Conservation (phyloP, 1,140 invertebrate species). For the Pygmarrhopalites habei region DNA sequence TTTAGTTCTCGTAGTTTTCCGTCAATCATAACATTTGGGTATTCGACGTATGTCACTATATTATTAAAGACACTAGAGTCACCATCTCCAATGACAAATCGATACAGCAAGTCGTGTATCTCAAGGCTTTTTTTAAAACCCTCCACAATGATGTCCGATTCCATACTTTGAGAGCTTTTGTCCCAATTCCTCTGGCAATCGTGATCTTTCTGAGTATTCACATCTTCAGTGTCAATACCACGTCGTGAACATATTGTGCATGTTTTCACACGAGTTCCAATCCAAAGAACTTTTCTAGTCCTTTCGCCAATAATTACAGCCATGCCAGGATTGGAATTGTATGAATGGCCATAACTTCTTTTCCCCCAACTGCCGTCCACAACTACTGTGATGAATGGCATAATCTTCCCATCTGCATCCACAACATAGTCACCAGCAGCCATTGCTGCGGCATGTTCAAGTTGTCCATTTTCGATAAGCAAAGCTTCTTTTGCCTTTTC, state of each 20-base stretch:
- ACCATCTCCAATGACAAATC: conserved; percentile 11
- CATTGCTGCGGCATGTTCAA: conserved; percentile 1
- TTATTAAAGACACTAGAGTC: conserved; percentile 8
- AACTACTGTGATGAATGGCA: conserved; percentile 20
- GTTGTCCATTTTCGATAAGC: conserved; percentile 3
- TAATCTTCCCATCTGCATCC: background rate
- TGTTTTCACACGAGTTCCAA: conserved; percentile 10
- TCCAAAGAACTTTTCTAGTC: conserved; percentile 21
- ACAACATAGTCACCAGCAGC: conserved; percentile 3
- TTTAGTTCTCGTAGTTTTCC: background rate
- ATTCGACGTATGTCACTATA: background rate
- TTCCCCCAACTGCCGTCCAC: conserved; percentile 31
- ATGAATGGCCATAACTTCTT: conserved; percentile 31
- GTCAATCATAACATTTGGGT: conserved; percentile 1
- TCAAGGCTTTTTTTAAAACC: conserved; percentile 10
- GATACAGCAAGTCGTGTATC: conserved; percentile 13
- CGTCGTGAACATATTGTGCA: conserved; percentile 11
- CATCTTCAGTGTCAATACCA: background rate
- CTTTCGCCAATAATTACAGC: conserved; percentile 23
- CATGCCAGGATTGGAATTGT: conserved; percentile 21
- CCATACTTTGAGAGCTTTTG: conserved; percentile 17
- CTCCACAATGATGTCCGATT: conserved; percentile 15
- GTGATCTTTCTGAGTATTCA: conserved; percentile 7
- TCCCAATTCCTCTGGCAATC: conserved; percentile 20
- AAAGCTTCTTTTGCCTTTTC: background rate